Percentiles rank a stretch among this genome's conserved stretches.
Conservation (phyloP, 2,888 invertebrate species). For the Agonopterix heracliana region DNA sequence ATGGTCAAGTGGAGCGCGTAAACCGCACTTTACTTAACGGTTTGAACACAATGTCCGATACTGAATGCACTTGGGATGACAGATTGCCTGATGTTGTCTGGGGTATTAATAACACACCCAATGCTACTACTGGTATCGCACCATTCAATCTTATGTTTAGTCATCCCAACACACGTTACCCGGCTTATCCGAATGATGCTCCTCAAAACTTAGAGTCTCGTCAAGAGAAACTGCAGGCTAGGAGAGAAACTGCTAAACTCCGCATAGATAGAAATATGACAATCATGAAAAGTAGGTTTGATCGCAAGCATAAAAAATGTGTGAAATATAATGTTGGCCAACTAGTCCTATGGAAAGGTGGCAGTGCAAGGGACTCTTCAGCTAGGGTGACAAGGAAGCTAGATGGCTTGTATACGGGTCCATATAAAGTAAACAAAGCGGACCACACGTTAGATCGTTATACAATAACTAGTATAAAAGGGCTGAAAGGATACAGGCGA, state of each 20-base stretch:
- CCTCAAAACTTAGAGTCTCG: neutral
- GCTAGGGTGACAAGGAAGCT: neutral
- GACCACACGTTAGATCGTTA: conserved; percentile 11
- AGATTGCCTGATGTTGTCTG: conserved; percentile 9
- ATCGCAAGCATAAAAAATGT: conserved; percentile 11
- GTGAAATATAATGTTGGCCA: conserved; percentile 9
- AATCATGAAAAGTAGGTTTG: conserved; percentile 10
- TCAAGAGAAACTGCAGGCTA: neutral
- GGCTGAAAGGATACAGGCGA: conserved; percentile 12
- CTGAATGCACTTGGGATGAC: conserved; percentile 8
- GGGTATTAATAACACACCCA: conserved; percentile 15
- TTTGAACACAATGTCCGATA: conserved; percentile 1
- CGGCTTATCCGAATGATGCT: neutral
- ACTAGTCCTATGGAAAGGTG: conserved; percentile 4
- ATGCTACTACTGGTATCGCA: neutral
- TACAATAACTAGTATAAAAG: conserved; percentile 12
- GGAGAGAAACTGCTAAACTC: conserved; percentile 7
- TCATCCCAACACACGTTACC: neutral
- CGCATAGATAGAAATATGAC: conserved; percentile 13
- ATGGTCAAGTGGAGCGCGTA: conserved; percentile 4
- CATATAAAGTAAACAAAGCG: conserved; percentile 2
- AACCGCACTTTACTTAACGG: conserved; percentile 4
- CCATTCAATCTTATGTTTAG: conserved; percentile 4
- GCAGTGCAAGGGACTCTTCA: neutral
- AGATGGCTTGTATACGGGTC: conserved; percentile 1